Conservation (phyloP, 30 jellyfish, hydroid and myxozoan species). For the Hydractinia symbiolongicarpus region DNA sequence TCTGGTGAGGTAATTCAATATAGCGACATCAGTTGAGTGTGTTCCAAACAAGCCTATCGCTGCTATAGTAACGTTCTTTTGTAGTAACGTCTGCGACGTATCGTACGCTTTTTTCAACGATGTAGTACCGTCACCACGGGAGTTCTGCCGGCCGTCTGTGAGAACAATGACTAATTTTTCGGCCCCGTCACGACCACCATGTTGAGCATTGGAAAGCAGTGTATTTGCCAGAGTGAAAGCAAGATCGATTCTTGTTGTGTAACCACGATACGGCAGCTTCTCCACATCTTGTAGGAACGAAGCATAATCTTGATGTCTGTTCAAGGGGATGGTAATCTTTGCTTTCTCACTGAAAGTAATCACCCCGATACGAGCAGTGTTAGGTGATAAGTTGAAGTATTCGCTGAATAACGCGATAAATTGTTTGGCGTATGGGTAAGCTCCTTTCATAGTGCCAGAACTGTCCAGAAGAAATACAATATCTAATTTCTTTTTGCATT, state of each 20-base stretch:
- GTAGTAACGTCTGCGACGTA: background rate
- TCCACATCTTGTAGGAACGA: constrained; percentile 3
- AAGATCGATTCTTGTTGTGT: constrained; percentile 17
- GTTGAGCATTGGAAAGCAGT: background rate
- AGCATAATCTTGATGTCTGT: background rate
- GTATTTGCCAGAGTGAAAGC: constrained; percentile 19
- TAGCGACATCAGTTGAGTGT: background rate
- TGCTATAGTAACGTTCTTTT: constrained; percentile 1
- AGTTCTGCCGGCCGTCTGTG: constrained; percentile 20
- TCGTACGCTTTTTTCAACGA: constrained; percentile 8
- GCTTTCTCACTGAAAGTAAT: constrained; percentile 22
- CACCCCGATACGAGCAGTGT: constrained; percentile 13
- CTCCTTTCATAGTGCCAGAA: constrained; percentile 19
- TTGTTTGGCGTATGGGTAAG: constrained; percentile 11
- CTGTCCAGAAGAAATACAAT: constrained; percentile 5
- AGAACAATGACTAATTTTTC: constrained; percentile 4
- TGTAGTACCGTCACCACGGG: background rate
- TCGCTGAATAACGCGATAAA: background rate
- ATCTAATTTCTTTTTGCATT: background rate
- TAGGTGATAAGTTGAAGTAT: background rate
- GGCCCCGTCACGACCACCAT: constrained; percentile 20
- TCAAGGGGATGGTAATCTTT: background rate
- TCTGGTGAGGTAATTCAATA: constrained; percentile 3
- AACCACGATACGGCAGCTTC: constrained; percentile 3
- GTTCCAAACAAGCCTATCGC: constrained; percentile 23